Evolutionary conservation across 2,113 vertebrate genomes (phyloP).

Genomic region (Telmatochromis bifrenatus): DNA sequence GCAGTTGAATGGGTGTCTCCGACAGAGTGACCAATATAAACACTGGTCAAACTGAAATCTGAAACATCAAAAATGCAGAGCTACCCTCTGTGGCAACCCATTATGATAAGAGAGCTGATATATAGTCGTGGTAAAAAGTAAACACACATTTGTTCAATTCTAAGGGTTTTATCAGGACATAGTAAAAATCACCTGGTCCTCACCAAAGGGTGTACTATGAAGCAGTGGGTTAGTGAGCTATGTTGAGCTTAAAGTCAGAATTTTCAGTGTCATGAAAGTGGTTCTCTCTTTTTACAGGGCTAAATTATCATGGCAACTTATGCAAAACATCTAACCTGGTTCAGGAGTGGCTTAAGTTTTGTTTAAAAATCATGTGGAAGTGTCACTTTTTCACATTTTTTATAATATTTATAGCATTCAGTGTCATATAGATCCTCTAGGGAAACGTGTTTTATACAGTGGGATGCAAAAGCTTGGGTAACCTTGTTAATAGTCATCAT

Average conservation of each 20-base stretch:
- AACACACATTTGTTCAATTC: background rate
- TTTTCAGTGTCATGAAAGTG: background rate
- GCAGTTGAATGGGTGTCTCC: background rate
- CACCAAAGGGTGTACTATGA: background rate
- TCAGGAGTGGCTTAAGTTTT: background rate
- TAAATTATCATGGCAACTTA: background rate
- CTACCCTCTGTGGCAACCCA: background rate
- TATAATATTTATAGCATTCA: background rate
- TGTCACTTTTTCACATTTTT: background rate
- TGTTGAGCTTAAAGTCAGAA: background rate
- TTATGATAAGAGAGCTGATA: background rate
- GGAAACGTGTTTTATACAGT: background rate
- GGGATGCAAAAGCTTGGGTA: background rate
- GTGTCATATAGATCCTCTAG: background rate
- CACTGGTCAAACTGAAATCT: background rate
- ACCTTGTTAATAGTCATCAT: background rate
- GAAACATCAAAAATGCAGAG: background rate
- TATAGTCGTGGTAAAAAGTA: background rate
- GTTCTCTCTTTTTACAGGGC: background rate
- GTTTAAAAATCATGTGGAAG: background rate
- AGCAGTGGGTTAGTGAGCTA: background rate
- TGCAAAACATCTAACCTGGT: background rate
- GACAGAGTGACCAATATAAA: background rate
- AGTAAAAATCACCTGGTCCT: background rate
- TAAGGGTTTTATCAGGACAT: background rate